Conservation (phyloP, 2,888 invertebrate genomes). For the Baronia brevicornis region DNA sequence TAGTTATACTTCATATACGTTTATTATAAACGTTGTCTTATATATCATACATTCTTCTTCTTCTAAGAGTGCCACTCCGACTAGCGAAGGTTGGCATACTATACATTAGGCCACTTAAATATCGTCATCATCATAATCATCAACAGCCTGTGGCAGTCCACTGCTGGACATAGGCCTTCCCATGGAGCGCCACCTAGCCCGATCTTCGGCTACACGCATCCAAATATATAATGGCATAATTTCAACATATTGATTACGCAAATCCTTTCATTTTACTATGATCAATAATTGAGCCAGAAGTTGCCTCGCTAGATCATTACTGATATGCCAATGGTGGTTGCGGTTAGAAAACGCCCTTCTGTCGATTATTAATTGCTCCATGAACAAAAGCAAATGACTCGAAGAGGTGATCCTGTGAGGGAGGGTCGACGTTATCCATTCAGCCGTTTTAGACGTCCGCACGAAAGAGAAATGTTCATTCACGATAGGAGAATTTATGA, state of each 20-base stretch:
- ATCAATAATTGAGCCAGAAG: constrained; percentile 51
- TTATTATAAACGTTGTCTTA: no score
- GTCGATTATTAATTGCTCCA: constrained; percentile 70
- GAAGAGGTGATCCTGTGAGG: constrained; percentile 69
- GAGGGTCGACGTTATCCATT: constrained; percentile 72
- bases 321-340: constrained; percentile 64
- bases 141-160: no score
- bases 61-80: no score
- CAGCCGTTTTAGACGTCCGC: constrained; percentile 67
- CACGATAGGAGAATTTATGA: constrained; percentile 73
- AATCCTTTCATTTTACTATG: constrained; percentile 47
- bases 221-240: no score
- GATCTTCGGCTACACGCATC: no score
- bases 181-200: no score
- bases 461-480: constrained; percentile 72
- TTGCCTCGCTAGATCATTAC: constrained; percentile 62
- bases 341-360: constrained; percentile 66
- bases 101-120: no score
- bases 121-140: no score
- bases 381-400: constrained; percentile 75
- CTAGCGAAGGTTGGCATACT: no score
- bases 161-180: no score
- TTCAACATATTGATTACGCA: constrained; percentile 34
- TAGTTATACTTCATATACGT: no score
- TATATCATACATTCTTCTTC: no score